These are phyloP conservation scores for Labeo rohita DNA, from an alignment of 2,113 vertebrate genomes.

Conservation along the genomic window DNA sequence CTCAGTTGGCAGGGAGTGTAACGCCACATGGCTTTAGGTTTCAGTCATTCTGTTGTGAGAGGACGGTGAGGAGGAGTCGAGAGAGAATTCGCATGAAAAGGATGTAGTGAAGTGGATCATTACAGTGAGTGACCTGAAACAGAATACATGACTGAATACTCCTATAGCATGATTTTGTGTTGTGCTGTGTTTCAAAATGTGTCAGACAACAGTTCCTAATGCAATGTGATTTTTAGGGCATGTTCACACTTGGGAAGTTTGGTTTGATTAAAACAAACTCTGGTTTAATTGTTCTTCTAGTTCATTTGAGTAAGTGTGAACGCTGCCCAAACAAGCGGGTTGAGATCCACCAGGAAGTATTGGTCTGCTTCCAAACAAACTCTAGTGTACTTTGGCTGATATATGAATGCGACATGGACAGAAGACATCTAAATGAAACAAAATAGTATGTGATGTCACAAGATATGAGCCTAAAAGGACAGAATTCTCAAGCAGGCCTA, in stretches of 20 bases:
- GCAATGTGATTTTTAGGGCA: background rate
- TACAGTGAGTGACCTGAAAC: background rate
- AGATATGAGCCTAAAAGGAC: no score
- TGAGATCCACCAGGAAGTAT: background rate
- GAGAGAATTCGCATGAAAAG: background rate
- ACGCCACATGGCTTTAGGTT: slow-evolving; percentile 31
- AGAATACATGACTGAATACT: background rate
- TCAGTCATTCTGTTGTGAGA: slow-evolving; percentile 13
- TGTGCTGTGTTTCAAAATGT: background rate
- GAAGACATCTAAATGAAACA: background rate
- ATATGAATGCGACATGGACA: background rate
- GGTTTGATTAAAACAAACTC: background rate
- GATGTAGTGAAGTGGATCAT: background rate
- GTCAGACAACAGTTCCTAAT: background rate
- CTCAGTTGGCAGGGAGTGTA: background rate
- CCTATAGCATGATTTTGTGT: background rate
- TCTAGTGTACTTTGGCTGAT: background rate
- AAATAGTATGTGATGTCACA: no score
- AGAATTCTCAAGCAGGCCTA: no score
- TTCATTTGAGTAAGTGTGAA: background rate
- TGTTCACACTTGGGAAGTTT: background rate
- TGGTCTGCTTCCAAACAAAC: background rate
- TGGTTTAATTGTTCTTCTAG: background rate
- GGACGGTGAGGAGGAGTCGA: background rate
- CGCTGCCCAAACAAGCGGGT: background rate